These are phyloP conservation scores for Ridgeia piscesae DNA, from an alignment of 1,140 invertebrate species.

Conservation along the genomic window DNA sequence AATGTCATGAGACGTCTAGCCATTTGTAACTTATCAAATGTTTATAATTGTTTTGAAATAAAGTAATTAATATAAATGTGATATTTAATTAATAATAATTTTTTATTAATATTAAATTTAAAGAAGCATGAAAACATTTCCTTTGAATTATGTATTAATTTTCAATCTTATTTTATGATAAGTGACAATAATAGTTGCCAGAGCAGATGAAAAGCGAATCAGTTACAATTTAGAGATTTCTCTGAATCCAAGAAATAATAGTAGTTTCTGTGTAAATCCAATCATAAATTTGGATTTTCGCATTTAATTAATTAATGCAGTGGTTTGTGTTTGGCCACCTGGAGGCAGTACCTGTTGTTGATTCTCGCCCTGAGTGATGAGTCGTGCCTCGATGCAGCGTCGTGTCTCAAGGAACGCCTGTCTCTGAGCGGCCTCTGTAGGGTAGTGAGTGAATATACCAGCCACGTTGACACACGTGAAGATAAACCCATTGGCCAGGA, in stretches of 20 bases:
- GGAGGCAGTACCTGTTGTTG: conserved; percentile 46
- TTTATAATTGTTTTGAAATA: neutral
- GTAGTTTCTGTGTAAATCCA: neutral
- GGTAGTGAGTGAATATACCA: conserved; percentile 52
- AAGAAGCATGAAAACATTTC: neutral
- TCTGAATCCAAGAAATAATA: too few relatives aligned
- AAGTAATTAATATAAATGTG: neutral
- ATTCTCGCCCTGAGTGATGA: conserved; percentile 51
- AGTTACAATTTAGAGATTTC: too few relatives aligned
- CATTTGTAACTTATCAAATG: neutral
- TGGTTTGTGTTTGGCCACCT: neutral
- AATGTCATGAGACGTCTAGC: neutral
- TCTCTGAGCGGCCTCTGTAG: conserved; percentile 48
- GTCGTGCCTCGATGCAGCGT: conserved; percentile 48
- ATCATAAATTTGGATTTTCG: neutral
- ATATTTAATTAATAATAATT: neutral
- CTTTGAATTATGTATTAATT: neutral
- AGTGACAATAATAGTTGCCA: too few relatives aligned
- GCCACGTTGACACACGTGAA: conserved; percentile 73
- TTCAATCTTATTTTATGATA: neutral
- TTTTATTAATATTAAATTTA: neutral
- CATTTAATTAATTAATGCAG: neutral
- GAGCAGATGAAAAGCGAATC: too few relatives aligned
- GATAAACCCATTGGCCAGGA: conserved; percentile 72
- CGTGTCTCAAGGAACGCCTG: conserved; percentile 53